Evolutionary conservation across 2,888 invertebrate species (phyloP).

Genomic region (Polydrusus cervinus): DNA sequence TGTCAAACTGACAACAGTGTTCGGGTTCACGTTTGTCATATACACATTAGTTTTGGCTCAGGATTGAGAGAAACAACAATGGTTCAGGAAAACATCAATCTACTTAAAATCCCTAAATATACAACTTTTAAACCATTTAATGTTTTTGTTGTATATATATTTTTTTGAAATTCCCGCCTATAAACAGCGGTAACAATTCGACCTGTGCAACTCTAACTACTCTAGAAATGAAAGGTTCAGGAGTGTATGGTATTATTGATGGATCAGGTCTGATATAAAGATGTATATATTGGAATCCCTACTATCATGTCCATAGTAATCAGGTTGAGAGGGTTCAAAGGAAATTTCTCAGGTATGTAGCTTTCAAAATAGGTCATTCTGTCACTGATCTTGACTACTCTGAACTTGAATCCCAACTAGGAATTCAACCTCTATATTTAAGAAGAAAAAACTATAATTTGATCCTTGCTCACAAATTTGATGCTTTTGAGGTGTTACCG

Average conservation of each 20-base stretch:
- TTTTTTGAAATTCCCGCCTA: not conserved
- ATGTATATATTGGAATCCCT: too few relatives aligned
- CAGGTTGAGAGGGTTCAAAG: too few relatives aligned
- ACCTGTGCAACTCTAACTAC: not conserved
- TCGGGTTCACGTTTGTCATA: not conserved
- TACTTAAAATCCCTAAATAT: conserved; percentile 1
- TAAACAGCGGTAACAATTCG: not conserved
- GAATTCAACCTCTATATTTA: too few relatives aligned
- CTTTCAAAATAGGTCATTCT: too few relatives aligned
- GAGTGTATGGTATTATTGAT: not conserved
- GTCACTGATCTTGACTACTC: too few relatives aligned
- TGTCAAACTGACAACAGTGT: not conserved
- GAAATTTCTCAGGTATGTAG: too few relatives aligned
- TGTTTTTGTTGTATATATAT: not conserved
- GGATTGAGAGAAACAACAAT: not conserved
- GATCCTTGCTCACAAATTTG: too few relatives aligned
- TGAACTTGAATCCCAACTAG: too few relatives aligned
- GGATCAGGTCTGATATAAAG: conserved; percentile 3
- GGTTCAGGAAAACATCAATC: not conserved
- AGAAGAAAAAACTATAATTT: too few relatives aligned
- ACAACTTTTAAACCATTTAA: not conserved
- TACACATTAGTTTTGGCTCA: not conserved
- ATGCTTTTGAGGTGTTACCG: too few relatives aligned
- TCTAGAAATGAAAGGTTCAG: conserved; percentile 1
- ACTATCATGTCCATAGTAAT: too few relatives aligned